A percentile compares a stretch with the other conserved stretches of the same genome.
Conservation (phyloP, 2,888 invertebrate genomes). For the Spicauda simplicius region DNA sequence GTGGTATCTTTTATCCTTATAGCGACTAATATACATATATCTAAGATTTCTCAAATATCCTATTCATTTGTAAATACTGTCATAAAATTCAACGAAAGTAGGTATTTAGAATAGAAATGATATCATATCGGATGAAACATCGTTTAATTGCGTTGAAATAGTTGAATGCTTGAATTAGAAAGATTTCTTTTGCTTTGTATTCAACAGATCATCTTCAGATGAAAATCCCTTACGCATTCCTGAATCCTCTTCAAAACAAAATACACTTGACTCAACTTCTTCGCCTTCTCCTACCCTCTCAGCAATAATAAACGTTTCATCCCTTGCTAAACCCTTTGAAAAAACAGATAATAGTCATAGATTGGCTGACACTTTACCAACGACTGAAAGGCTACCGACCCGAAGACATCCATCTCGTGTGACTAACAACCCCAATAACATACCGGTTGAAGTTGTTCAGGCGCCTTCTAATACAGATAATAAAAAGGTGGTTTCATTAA, state of each 20-base stretch:
- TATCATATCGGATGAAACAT: not conserved
- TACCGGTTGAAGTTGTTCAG: slow-evolving; percentile 58
- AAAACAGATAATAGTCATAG: slow-evolving; percentile 74
- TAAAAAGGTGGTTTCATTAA: slow-evolving; percentile 72
- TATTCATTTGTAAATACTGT: slow-evolving; percentile 10
- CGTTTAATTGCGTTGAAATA: slow-evolving; percentile 35
- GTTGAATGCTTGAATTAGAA: slow-evolving; percentile 72
- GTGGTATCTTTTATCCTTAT: slow-evolving; percentile 69
- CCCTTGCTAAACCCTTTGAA: slow-evolving; percentile 80
- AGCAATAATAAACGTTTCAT: slow-evolving; percentile 70
- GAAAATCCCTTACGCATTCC: slow-evolving; percentile 72
- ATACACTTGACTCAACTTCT: slow-evolving; percentile 65
- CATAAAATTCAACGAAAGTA: not conserved
- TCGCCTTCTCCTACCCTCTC: slow-evolving; percentile 58
- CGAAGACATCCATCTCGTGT: slow-evolving; percentile 57
- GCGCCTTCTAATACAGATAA: slow-evolving; percentile 55
- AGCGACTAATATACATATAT: slow-evolving; percentile 33
- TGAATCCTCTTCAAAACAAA: slow-evolving; percentile 71
- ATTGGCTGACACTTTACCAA: slow-evolving; percentile 64
- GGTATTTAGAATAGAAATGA: slow-evolving; percentile 1
- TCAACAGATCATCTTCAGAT: slow-evolving; percentile 84
- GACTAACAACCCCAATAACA: slow-evolving; percentile 65
- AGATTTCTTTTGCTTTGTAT: slow-evolving; percentile 81
- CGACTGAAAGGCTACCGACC: slow-evolving; percentile 64
- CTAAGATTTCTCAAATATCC: slow-evolving; percentile 1